Evolutionary conservation across 2,113 vertebrate species (phyloP), one percentile per base, ranked within the genome.

Genomic region (Eurystomus gularis): DNA sequence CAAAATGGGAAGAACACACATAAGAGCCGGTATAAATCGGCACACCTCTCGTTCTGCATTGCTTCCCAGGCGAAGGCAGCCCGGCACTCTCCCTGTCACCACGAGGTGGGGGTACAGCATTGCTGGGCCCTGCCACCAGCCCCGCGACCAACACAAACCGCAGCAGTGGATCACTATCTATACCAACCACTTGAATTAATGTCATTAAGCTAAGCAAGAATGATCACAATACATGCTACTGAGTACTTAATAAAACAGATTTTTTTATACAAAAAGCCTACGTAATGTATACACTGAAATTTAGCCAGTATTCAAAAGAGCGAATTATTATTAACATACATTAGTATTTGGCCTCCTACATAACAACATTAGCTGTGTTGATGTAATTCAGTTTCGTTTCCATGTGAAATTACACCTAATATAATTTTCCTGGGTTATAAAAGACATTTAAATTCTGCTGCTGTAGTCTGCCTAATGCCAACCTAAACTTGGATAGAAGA

Each of bases 371-470:
- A 82, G 58, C 68, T 54, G 28, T 4, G 65, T 73, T 51, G 69
- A 65, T 71, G 28, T 84, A 61, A 95, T 75, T 95, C 58, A 65
- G 39, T 80, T 95, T 76, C 64, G 65, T 82, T 88, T 96, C 88
- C 82, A 87, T 49, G 70, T 28, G 24, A 86, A 90, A 73, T 80
- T 49, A 18, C 13, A 19, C 29, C 20, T 90, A 68, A 92, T 73
- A 16, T 39, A 42, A 95, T 96, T 91, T 93, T 39, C 33, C 26
- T 52, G 57, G 18, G 58, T 82, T 78, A 86, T 39, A 49, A 93
- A 55, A 92, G 35, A 72, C 33, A 31, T 85, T 61, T 93, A 78
- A 42, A 68, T 94, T 87, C 52, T 72, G 72, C 89, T 79, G 93
- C 65, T 71, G 28, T 25, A 54, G 13, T 64, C 80, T 60, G 64